These are phyloP conservation scores for Scomber colias DNA, from an alignment of 2,113 vertebrate genomes.

Conservation along the genomic window DNA sequence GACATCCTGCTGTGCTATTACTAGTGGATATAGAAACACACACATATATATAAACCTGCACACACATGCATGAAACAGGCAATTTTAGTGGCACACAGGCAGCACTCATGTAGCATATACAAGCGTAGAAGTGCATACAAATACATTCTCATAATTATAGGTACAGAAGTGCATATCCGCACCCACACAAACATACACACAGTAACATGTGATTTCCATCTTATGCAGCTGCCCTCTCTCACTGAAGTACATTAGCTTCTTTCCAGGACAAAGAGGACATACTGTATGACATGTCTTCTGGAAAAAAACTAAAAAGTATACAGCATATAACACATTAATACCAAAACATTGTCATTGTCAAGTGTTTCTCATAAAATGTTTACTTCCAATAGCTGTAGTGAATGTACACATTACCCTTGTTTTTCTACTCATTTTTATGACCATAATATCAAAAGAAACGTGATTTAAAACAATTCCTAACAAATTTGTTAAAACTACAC, in stretches of 20 bases:
- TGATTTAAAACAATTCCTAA: too few relatives aligned
- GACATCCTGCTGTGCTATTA: not conserved
- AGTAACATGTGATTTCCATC: constrained; percentile 29
- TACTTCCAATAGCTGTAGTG: too few relatives aligned
- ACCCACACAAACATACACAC: constrained; percentile 18
- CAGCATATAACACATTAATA: too few relatives aligned
- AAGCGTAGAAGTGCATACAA: not conserved
- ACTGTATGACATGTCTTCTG: not conserved
- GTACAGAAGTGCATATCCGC: not conserved
- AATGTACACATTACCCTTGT: too few relatives aligned
- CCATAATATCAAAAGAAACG: too few relatives aligned
- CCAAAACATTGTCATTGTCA: too few relatives aligned
- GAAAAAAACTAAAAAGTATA: not conserved
- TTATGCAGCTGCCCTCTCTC: constrained; percentile 9
- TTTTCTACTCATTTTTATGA: too few relatives aligned
- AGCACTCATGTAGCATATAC: not conserved
- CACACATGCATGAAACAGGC: too few relatives aligned
- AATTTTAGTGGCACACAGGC: not conserved
- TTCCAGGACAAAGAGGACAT: constrained; percentile 5
- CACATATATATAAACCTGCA: too few relatives aligned
- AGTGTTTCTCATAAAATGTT: too few relatives aligned
- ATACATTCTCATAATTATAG: constrained; percentile 31
- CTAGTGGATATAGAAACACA: too few relatives aligned
- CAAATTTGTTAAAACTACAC: too few relatives aligned
- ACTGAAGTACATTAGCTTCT: constrained; percentile 8